Base-by-base conservation (phyloP, 1,140 invertebrate species). In the Pemphigus obesinymphae region DNA sequence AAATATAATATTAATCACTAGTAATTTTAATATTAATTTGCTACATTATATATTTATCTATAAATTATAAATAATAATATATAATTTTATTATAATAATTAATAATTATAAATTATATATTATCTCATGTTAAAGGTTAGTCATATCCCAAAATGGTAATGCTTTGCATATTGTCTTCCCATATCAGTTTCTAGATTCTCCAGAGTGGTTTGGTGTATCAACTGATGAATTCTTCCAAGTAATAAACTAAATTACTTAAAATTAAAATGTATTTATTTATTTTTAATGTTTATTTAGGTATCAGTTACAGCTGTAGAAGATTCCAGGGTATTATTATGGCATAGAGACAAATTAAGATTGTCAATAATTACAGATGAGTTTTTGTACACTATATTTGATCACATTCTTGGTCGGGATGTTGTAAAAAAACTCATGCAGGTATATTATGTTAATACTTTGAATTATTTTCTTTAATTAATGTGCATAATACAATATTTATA, bases 341-440 rank as follows among this genome's bases (percentile, higher is more conserved):
- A 95, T 86, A 89, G 93, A 68, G 92, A 94, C 87, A 94, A 94
- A 86, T 89, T 96, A 84, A 93, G 94, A 88, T 88, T 95, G 70
- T 94, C 92, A 82, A 95, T 96, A 85, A 93, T 94, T 87, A 91
- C 90, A 43, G 93, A 96, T 88, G 92, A 91, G 80, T 96, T 95
- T 88, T 89, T 96, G 82, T 91, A 94, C 86, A 91, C 93, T 15
- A 92, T 96, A 48, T 94, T 96, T 87, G 93, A 95, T 87, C 93
- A 95, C 85, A 92, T 96, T 84, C 89, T 96, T 61, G 95, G 94
- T 23, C 89, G 94, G 84, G 95, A 97, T 88, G 93, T 97, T 82
- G 95, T 96, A 15, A 93, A 94, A 85, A 96, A 97, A 88, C 89
- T 97, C 20, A 93, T 96, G 90, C 93, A 95, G 90, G 94, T 95